Percentiles rank a stretch among this genome's conserved stretches.
Conservation (phyloP, 1,140 invertebrate genomes). For the Globodera rostochiensis region DNA sequence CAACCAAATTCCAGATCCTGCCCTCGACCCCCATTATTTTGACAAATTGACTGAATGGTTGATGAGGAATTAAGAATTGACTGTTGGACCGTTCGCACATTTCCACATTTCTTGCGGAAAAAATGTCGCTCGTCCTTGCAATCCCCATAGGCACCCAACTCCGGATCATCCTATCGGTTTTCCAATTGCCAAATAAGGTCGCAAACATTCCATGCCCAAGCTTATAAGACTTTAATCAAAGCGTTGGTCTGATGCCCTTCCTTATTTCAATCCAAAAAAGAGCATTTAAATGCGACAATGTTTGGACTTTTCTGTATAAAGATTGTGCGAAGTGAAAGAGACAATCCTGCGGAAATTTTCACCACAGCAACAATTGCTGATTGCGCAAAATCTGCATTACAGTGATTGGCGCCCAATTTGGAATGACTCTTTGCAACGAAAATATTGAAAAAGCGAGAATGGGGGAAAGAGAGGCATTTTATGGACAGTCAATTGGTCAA, state of each 20-base stretch:
- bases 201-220: no score
- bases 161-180: no score
- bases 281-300: neutral
- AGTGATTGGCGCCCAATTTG: neutral
- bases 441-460: neutral
- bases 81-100: neutral
- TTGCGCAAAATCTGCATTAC: neutral
- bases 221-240: no score
- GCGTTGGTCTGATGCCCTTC: no score
- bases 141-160: no score
- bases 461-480: no score
- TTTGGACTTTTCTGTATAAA: neutral
- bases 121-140: neutral
- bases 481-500: no score
- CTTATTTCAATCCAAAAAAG: no score
- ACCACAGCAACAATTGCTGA: neutral
- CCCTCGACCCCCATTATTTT: neutral
- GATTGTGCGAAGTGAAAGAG: neutral
- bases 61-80: neutral
- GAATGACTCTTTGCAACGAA: neutral
- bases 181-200: no score
- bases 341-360: neutral
- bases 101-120: neutral
- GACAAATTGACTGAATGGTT: neutral
- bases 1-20: neutral